Evolutionary conservation across 2,888 invertebrate genomes (phyloP), one percentile per base, ranked within the genome.

Genomic region (Dicyrtomina minuta): DNA sequence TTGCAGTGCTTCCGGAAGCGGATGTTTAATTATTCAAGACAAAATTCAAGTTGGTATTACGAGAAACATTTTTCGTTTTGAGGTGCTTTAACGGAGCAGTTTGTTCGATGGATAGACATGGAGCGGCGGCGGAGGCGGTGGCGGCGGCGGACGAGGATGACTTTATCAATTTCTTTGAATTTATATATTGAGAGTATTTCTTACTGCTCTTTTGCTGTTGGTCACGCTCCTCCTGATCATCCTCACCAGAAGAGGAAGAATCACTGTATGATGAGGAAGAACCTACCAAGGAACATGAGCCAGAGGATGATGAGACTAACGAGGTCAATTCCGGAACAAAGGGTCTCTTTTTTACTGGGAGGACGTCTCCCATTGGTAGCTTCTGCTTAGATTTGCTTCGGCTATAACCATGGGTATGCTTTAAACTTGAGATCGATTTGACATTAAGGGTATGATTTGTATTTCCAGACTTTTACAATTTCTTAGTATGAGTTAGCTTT

Each of bases 61-160:
- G 65, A 26, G 76, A 77, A 58, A 78, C 78, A 70, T 78, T 76
- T 70, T 78, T 78, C 1, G 75, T 75, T 66, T 77, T 77, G 12
- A 75, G 41, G n/a, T 71, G 66, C 43, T 70, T 70, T 2, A 68
- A 24, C 8, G 53, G 60, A 17, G 61, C 70, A 60, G 68, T 55
- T 24, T 53, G 12, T 10, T 22, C 22, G 10, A 10, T 24, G 53
- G 13, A 53, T 49, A 20, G 1, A 49, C 15, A 17, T 56, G 15
- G 27, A 56, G 15, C 17, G 56, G 24, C 1, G 56, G 24, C 1
- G 22, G n/a, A n/a, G n/a, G n/a, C n/a, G n/a, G n/a, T n/a, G n/a
- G 13, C 5, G 33, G 4, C 1, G n/a, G n/a, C n/a, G n/a, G 20
- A 2, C 2, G 58, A 27, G 2, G 51, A 2, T 10, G 67, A 51